phyloP scores from a whole-genome alignment of 1,140 invertebrate species.

The Eulimnadia texana region DNA sequence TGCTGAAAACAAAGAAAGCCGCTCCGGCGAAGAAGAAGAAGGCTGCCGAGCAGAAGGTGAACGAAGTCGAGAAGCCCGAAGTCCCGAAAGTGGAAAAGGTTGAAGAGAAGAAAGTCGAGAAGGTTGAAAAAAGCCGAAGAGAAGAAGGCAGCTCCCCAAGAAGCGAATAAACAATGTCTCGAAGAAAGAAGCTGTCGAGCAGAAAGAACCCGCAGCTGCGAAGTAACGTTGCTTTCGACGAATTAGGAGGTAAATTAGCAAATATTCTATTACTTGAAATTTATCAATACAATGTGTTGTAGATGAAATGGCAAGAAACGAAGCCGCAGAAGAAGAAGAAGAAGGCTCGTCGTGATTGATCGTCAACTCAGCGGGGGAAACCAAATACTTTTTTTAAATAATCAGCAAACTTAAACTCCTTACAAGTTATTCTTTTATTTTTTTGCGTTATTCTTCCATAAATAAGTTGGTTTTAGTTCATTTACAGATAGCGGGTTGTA shows the following conservation, averaged over 20 bases:
- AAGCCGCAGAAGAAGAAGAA: constrained; percentile 5
- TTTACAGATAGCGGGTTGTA: too few species aligned
- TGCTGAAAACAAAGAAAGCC: too few species aligned
- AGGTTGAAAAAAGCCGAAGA: not conserved
- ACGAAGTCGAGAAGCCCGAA: too few species aligned
- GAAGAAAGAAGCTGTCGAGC: not conserved
- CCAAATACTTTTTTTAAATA: not conserved
- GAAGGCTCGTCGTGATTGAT: constrained; percentile 12
- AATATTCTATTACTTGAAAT: not conserved
- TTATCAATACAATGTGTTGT: not conserved
- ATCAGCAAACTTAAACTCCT: not conserved
- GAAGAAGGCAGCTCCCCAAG: not conserved
- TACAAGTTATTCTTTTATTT: not conserved
- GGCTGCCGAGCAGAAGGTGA: too few species aligned
- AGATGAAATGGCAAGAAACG: constrained; percentile 4
- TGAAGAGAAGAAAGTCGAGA: not conserved
- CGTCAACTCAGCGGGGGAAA: not conserved
- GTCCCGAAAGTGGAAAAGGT: too few species aligned
- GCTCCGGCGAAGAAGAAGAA: too few species aligned
- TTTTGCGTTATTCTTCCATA: not conserved
- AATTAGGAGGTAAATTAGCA: constrained; percentile 1
- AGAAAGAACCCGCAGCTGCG: not conserved
- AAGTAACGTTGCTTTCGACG: constrained; percentile 3
- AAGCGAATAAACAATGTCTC: not conserved
- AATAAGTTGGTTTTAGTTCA: too few species aligned